Conservation (phyloP, 2,113 vertebrate species). For the Pluvianellus socialis region DNA sequence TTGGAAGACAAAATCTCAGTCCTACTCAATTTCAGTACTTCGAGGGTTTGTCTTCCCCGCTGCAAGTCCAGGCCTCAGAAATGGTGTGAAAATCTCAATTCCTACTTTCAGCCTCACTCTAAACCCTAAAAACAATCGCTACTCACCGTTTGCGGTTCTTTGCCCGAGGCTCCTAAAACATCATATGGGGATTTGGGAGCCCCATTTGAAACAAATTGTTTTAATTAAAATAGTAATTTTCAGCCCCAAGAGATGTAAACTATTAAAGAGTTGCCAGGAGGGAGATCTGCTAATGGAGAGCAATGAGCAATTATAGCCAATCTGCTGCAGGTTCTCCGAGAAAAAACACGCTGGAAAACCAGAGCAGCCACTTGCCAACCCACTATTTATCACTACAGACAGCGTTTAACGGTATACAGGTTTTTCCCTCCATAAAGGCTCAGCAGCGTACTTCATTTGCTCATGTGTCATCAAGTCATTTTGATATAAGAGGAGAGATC, state of each 20-base stretch:
- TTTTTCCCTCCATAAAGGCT: neutral
- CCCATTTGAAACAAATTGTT: conserved; percentile 69
- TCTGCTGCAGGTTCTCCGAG: neutral
- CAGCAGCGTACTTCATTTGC: neutral
- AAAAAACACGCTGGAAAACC: neutral
- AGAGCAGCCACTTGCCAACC: conserved; percentile 1
- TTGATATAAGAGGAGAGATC: neutral
- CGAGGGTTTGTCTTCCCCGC: neutral
- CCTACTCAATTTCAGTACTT: neutral
- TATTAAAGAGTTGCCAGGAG: conserved; percentile 65
- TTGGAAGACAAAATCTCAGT: neutral
- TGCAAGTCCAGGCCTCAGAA: neutral
- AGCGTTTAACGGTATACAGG: neutral
- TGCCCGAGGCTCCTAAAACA: conserved; percentile 44
- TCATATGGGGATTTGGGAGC: conserved; percentile 26
- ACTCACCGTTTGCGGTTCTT: neutral
- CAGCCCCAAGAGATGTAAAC: conserved; percentile 63
- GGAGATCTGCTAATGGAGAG: conserved; percentile 60
- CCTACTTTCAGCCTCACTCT: neutral
- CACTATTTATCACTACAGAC: neutral
- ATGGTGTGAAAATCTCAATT: neutral
- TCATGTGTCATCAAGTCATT: neutral
- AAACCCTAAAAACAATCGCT: neutral
- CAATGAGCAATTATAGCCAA: conserved; percentile 49
- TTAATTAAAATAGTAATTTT: conserved; percentile 73